Evolutionary conservation across 2,797 vertebrate genomes (phyloP), one percentile per base, ranked within the genome.

Genomic region (Triplophysa yarkandensis): DNA sequence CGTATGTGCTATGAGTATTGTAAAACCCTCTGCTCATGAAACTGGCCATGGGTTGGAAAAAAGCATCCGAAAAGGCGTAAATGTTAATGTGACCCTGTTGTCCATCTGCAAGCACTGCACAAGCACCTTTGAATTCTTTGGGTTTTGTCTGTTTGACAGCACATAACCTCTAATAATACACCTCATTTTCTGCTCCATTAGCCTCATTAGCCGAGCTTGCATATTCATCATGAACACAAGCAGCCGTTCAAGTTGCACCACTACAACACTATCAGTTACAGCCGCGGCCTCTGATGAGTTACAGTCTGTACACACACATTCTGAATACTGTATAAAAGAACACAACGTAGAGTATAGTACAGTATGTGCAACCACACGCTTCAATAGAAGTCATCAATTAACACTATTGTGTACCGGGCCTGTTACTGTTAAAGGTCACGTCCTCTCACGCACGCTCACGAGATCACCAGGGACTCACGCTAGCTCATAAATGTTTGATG

Each of bases 401-500:
- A 63, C 28, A 64, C 21, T 28, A 61, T 27, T 52, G 46, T 4
- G 43, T 72, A 27, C 41, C 41, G 17, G 27, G 19, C 60, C 41
- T 27, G 32, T 65, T 36, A 54, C 27, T 43, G 34, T 17, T 44
- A 63, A 68, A 64, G 54, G 57, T 69, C 46, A 67, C 23, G 8
- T 34, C 32, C 11, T 57, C 36, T 54, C 28, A n/a, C 34, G 34
- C 27, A 36, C 39, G 1, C 43, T 36, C 34, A 27, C 46, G 21
- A 67, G 17, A 17, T 50, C 72, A 58, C 50, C 28, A 10, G 72
- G 64, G 72, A 68, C 54, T 8, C 0, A 8, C 5, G 1, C 6
- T 5, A n/a, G 41, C 50, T 34, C 65, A 74, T 70, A 69, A 75
- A 79, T 79, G 43, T 74, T 74, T 74, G 64, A 74, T 78, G 70